Evolutionary conservation across 2,797 vertebrate species (phyloP).

Genomic region (Paedocypris micromegethes): DNA sequence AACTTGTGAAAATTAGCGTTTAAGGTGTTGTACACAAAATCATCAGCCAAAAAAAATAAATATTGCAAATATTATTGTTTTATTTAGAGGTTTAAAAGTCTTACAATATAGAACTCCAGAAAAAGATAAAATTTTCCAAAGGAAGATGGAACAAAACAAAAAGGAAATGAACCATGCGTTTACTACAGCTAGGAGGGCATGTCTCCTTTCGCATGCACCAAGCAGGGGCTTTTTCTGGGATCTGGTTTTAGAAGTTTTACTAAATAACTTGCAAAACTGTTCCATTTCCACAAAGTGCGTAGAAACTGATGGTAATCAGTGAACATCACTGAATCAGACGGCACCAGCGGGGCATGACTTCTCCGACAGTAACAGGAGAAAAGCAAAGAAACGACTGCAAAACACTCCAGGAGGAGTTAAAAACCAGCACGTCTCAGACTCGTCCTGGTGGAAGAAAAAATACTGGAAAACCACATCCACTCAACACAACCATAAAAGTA

Average conservation of each 20-base stretch:
- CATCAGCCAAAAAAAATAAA: conserved; percentile 11
- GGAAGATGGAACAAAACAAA: conserved; percentile 57
- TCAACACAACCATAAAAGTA: conserved; percentile 28
- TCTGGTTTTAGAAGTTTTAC: conserved; percentile 49
- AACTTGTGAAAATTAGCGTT: too few relatives aligned
- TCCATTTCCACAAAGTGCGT: conserved; percentile 41
- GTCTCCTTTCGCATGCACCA: conserved; percentile 70
- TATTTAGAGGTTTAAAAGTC: conserved; percentile 85
- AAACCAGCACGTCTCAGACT: conserved; percentile 24
- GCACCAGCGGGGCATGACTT: conserved; percentile 37
- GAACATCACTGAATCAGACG: conserved; percentile 52
- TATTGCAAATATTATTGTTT: conserved; percentile 83
- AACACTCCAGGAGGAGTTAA: conserved; percentile 42
- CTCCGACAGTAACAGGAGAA: conserved; percentile 53
- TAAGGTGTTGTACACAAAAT: neutral
- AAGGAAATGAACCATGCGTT: conserved; percentile 65
- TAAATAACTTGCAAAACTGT: conserved; percentile 48
- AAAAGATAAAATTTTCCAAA: conserved; percentile 82
- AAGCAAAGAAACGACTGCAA: conserved; percentile 54
- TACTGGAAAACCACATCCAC: conserved; percentile 11
- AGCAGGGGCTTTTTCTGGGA: conserved; percentile 72
- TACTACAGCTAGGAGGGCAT: conserved; percentile 71
- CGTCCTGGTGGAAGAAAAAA: conserved; percentile 16
- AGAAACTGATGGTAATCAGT: conserved; percentile 45
- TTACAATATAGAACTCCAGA: conserved; percentile 87